Evolutionary conservation across 2,113 vertebrate genomes (phyloP).

Genomic region (Callopanchax toddi): DNA sequence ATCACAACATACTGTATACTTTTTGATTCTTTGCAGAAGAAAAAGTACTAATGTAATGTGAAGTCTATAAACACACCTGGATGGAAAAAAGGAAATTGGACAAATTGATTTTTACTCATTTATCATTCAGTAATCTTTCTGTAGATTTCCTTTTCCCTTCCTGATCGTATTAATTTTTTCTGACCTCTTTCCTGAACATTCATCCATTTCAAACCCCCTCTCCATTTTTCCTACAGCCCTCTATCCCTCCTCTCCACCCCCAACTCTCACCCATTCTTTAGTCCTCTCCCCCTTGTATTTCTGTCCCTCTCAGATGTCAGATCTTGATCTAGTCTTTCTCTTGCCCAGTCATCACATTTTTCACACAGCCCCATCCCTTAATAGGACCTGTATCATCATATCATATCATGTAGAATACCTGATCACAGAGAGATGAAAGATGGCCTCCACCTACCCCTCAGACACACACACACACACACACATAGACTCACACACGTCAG

Average conservation of each 20-base stretch:
- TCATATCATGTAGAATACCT: constrained; percentile 75
- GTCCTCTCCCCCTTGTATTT: constrained; percentile 36
- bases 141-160: constrained; percentile 44
- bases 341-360: constrained; percentile 78
- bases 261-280: constrained; percentile 30
- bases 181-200: constrained; percentile 48
- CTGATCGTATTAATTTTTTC: constrained; percentile 61
- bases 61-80: constrained; percentile 22
- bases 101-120: no score
- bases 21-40: neutral
- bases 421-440: constrained; percentile 74
- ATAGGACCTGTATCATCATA: constrained; percentile 79
- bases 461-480: constrained; percentile 36
- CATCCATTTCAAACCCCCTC: constrained; percentile 65
- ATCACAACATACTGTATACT: neutral
- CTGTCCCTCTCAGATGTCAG: constrained; percentile 73
- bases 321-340: constrained; percentile 74
- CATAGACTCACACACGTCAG: constrained; percentile 23
- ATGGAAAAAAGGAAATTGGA: constrained; percentile 27
- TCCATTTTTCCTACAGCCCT: constrained; percentile 43
- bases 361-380: constrained; percentile 74
- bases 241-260: constrained; percentile 22
- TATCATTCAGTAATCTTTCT: no score
- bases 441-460: constrained; percentile 65
- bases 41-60: constrained; percentile 1